Evolutionary conservation across 2,113 vertebrate genomes (phyloP), one percentile per base, ranked within the genome.

Genomic region (cattle (Bos taurus)): DNA sequence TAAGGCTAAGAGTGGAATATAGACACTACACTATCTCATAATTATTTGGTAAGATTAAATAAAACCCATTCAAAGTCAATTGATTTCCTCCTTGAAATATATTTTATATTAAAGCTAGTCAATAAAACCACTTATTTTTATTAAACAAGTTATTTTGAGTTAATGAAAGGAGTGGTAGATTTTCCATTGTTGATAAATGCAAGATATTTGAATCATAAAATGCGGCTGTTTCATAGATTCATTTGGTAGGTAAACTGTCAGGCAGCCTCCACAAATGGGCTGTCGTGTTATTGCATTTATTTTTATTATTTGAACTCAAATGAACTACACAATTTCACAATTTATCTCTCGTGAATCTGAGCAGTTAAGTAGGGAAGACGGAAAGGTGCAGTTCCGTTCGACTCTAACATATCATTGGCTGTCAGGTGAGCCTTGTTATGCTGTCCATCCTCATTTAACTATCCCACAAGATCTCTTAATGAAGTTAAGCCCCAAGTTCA

Each of bases 401-500:
- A 98, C 97, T 92, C 97, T 97, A 95, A 98, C 98, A 83, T 98
- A 98, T 98, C 98, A 98, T 96, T 98, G 98, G 98, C 99, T 98
- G 99, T 99, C 99, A 98, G 98, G 99, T 98, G 98, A 98, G 98
- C 98, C 98, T 99, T 99, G 99, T 99, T 99, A 98, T 90, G 95
- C 98, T 99, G 99, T 99, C 99, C 99, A 99, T 99, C 99, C 99
- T 99, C 99, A 99, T 99, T 99, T 99, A 99, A 99, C 99, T 98
- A 99, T 98, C 98, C 99, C 98, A 99, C 99, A 99, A 99, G 99
- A 99, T 99, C 99, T 99, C 99, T 99, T 99, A 99, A 99, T 99
- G 99, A 99, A 99, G 99, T 99, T 99, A 99, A 99, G 99, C 99
- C 99, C 99, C 98, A 99, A 99, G 99, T 98, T 99, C 99, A 99